These are phyloP conservation scores for Anniella stebbinsi DNA, from an alignment of 2,797 vertebrate species.

Conservation along the genomic window DNA sequence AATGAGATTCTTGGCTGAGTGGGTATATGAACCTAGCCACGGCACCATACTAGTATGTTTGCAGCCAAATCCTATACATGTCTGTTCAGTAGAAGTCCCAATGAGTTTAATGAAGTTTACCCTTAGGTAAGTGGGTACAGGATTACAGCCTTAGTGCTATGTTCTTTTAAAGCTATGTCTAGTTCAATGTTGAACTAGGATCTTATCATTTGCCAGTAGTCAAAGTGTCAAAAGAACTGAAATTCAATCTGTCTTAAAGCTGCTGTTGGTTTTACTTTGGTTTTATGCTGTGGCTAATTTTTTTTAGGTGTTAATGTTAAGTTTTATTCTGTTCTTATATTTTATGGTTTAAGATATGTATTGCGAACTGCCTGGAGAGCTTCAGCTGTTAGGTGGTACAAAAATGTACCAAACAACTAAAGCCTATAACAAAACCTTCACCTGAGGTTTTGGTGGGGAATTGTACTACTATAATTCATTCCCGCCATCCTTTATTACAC, in stretches of 20 bases:
- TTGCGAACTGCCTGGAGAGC: background rate
- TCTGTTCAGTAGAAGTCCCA: too few relatives aligned
- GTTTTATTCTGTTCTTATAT: background rate
- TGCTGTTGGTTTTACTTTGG: background rate
- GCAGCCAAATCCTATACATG: too few relatives aligned
- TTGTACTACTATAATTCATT: background rate
- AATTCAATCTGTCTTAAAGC: background rate
- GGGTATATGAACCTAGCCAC: background rate
- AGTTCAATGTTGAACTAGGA: background rate
- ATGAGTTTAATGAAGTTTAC: too few relatives aligned
- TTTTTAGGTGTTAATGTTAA: background rate
- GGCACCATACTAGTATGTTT: too few relatives aligned
- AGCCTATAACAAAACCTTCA: slow-evolving; percentile 13
- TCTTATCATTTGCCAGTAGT: background rate
- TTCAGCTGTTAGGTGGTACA: background rate
- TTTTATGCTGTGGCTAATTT: background rate
- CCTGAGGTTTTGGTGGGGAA: background rate
- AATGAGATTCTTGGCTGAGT: background rate
- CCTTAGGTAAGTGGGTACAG: too few relatives aligned
- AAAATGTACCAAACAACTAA: background rate
- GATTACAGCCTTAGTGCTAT: background rate
- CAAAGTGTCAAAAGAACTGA: background rate
- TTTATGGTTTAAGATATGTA: background rate
- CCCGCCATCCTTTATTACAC: slow-evolving; percentile 13
- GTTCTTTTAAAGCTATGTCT: background rate